These are phyloP conservation scores for Bombus consobrinus DNA, from an alignment of 1,140 invertebrate genomes.

Conservation along the genomic window DNA sequence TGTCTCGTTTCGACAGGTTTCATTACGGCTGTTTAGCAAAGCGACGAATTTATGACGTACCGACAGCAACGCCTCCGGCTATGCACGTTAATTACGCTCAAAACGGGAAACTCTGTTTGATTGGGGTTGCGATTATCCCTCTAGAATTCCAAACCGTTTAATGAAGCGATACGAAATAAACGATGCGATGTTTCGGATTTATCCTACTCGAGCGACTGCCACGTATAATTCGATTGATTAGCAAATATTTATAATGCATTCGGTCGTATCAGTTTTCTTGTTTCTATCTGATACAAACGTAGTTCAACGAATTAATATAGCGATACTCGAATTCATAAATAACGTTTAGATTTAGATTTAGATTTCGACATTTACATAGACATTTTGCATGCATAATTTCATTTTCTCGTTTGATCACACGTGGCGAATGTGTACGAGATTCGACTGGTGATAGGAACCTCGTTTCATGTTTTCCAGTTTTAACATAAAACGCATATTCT, in stretches of 20 bases:
- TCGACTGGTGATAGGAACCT: no score
- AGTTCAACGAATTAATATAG: no score
- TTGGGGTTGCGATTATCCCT: not conserved
- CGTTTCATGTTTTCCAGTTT: no score
- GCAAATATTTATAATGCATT: not conserved
- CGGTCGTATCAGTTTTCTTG: not conserved
- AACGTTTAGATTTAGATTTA: no score
- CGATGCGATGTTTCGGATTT: conserved; percentile 4
- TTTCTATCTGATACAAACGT: no score
- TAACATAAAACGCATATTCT: no score
- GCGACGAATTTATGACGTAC: conserved; percentile 43
- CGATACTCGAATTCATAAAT: no score
- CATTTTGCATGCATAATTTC: no score
- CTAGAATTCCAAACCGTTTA: conserved; percentile 25
- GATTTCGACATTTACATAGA: no score
- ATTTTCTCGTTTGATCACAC: no score
- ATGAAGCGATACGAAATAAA: conserved; percentile 29
- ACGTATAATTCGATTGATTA: not conserved
- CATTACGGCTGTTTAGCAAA: conserved; percentile 38
- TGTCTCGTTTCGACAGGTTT: not conserved
- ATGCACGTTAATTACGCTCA: conserved; percentile 50
- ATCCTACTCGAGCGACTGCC: not conserved
- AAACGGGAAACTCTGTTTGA: conserved; percentile 25
- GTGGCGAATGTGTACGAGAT: no score
- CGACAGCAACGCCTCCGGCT: conserved; percentile 39